These are phyloP conservation scores for Neopelma chrysocephalum DNA, from an alignment of 2,797 vertebrate species.

Conservation along the genomic window DNA sequence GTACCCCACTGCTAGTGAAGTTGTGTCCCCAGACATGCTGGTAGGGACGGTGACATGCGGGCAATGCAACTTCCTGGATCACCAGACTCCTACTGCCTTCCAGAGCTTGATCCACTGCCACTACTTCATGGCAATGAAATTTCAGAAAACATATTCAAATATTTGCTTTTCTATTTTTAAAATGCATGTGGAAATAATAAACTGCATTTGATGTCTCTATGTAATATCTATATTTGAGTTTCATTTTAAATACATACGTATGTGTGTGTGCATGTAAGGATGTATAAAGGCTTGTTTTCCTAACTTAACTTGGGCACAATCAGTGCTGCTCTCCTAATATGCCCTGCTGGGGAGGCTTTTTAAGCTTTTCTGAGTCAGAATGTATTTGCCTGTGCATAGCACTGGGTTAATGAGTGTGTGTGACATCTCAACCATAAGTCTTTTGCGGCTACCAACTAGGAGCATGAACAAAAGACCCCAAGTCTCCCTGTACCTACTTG, in stretches of 20 bases:
- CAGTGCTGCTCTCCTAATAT: neutral
- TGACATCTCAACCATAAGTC: neutral
- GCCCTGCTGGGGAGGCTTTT: neutral
- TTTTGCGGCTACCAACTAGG: neutral
- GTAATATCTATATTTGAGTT: neutral
- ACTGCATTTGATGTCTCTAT: neutral
- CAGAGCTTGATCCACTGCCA: neutral
- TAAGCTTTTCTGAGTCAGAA: neutral
- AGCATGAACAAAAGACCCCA: neutral
- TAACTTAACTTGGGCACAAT: neutral
- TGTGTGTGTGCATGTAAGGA: accelerated
- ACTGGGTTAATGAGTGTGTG: neutral
- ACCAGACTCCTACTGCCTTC: neutral
- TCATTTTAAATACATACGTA: neutral
- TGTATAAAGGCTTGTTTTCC: neutral
- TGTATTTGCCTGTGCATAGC: neutral
- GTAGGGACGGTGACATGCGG: neutral
- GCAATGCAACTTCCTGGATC: accelerated
- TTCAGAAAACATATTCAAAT: neutral
- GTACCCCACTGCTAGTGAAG: neutral
- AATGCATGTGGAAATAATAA: neutral
- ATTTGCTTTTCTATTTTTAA: neutral
- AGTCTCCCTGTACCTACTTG: neutral
- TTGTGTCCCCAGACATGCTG: neutral
- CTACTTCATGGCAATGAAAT: neutral